phyloP scores from a whole-genome alignment of 2,113 vertebrate species.

The Tachysurus vachellii region DNA sequence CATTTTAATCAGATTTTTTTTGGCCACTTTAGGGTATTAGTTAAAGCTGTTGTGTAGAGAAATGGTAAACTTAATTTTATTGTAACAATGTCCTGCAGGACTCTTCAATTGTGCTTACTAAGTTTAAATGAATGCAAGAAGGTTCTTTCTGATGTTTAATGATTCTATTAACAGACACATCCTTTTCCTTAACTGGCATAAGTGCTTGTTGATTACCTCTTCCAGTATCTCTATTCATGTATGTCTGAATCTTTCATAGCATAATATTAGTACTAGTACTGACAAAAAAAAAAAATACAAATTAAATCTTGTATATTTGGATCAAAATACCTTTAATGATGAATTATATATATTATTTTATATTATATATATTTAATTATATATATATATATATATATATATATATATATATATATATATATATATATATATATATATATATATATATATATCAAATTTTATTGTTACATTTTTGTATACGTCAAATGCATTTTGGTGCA shows the following conservation, averaged over 20 bases:
- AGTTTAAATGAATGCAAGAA: neutral
- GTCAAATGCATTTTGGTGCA: neutral
- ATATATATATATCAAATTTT: neutral
- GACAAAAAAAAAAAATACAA: too few relatives aligned
- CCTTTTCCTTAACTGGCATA: neutral
- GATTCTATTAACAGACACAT: neutral
- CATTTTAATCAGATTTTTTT: neutral
- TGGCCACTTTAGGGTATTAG: neutral
- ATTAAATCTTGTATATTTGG: neutral
- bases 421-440: too few relatives aligned
- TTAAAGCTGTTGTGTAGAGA: neutral
- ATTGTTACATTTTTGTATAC: neutral
- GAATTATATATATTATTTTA: neutral
- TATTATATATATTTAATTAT: neutral
- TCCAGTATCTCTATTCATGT: neutral
- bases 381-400: too few relatives aligned
- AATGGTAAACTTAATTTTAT: neutral
- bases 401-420: too few relatives aligned
- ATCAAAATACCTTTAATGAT: neutral
- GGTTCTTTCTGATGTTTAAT: neutral
- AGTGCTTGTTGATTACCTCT: neutral
- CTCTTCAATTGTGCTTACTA: neutral
- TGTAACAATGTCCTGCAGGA: neutral
- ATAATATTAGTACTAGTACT: neutral
- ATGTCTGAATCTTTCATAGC: neutral